Conservation (phyloP, 2,888 invertebrate genomes). For the Drosophila borborema region DNA sequence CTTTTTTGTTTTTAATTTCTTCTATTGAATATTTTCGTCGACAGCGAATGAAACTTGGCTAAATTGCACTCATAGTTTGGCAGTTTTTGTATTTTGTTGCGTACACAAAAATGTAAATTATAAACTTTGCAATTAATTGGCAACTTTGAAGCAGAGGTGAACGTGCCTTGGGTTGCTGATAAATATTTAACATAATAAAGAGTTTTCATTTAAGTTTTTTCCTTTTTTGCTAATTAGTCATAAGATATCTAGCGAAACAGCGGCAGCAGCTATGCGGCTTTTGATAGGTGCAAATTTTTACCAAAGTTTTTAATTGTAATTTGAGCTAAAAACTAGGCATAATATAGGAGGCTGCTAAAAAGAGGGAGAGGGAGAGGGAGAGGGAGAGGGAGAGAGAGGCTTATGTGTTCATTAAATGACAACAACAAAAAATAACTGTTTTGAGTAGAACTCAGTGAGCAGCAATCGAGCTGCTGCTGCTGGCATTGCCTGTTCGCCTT, state of each 20-base stretch:
- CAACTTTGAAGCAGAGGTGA: constrained; percentile 29
- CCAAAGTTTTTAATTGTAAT: constrained; percentile 21
- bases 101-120: constrained; percentile 57
- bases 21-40: constrained; percentile 22
- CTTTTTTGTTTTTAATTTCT: constrained; percentile 8
- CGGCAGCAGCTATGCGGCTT: neutral
- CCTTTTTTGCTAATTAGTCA: constrained; percentile 18
- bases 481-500: constrained; percentile 41
- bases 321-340: constrained; percentile 18
- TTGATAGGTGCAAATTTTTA: neutral
- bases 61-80: constrained; percentile 55
- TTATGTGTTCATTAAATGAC: constrained; percentile 2
- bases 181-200: constrained; percentile 29
- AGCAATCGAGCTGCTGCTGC: constrained; percentile 38
- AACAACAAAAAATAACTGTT: constrained; percentile 9
- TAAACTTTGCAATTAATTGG: constrained; percentile 59
- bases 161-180: constrained; percentile 1
- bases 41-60: constrained; percentile 35
- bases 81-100: constrained; percentile 33
- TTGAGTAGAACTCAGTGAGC: constrained; percentile 20
- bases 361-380: neutral
- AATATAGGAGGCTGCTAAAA: neutral
- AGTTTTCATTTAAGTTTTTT: neutral
- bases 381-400: neutral
- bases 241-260: constrained; percentile 8